phyloP scores from a whole-genome alignment of 1,140 invertebrate species.

The Anastrepha obliqua region DNA sequence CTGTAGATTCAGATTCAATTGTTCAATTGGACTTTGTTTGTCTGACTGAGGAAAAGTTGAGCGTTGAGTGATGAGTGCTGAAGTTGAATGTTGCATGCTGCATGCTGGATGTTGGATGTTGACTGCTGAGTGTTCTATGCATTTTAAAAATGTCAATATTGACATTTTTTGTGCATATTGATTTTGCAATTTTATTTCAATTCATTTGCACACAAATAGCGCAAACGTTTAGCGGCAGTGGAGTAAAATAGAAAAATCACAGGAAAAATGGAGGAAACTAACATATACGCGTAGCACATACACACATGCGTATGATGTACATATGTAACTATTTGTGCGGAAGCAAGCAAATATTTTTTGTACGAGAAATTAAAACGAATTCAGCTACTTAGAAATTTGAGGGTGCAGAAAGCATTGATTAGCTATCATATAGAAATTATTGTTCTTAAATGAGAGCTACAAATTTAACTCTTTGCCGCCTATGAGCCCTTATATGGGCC shows the following conservation, averaged over 20 bases:
- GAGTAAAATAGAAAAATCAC: slow-evolving; percentile 36
- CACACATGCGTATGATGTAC: too few relatives aligned
- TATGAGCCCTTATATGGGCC: too few relatives aligned
- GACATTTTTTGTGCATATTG: slow-evolving; percentile 52
- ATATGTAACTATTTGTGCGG: too few relatives aligned
- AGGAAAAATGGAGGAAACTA: background rate
- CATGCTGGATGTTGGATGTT: background rate
- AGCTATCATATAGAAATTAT: too few relatives aligned
- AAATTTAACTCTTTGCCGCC: too few relatives aligned
- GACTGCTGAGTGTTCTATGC: background rate
- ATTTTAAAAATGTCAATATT: slow-evolving; percentile 54
- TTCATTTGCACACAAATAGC: slow-evolving; percentile 43
- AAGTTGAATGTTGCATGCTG: background rate
- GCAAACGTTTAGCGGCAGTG: slow-evolving; percentile 1
- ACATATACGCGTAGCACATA: too few relatives aligned
- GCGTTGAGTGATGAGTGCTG: slow-evolving; percentile 10
- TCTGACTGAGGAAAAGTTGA: slow-evolving; percentile 1
- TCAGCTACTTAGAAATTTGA: too few relatives aligned
- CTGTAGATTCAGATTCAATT: slow-evolving; percentile 3
- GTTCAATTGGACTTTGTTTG: slow-evolving; percentile 50
- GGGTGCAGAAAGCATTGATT: too few relatives aligned
- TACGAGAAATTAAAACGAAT: too few relatives aligned
- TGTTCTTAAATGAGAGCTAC: too few relatives aligned
- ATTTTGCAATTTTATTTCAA: slow-evolving; percentile 53
- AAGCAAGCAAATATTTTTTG: too few relatives aligned